phyloP scores from a whole-genome alignment of 2,113 vertebrate species.

The Alectura lathami region DNA sequence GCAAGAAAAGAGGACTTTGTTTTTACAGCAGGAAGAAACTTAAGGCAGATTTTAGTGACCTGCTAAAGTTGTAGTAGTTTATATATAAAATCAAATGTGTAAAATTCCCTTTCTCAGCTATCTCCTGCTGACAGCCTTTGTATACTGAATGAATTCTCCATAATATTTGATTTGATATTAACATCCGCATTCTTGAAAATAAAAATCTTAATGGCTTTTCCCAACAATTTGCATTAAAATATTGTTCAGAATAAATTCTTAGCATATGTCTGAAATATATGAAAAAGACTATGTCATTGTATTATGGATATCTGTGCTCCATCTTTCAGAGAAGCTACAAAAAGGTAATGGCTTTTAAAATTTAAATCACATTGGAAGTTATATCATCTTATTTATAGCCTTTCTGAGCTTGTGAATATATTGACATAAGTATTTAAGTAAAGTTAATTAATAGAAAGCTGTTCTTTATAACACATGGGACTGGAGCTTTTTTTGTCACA shows the following conservation, averaged over 20 bases:
- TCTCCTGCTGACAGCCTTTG: not conserved
- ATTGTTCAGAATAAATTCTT: not conserved
- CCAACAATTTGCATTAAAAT: not conserved
- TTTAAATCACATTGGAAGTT: not conserved
- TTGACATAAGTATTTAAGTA: not conserved
- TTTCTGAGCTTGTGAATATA: not conserved
- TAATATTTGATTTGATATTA: not conserved
- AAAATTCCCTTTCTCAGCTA: not conserved
- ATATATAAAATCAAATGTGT: not conserved
- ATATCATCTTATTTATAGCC: not conserved
- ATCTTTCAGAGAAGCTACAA: not conserved
- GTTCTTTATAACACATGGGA: not conserved
- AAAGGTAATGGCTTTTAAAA: not conserved
- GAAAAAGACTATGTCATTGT: not conserved
- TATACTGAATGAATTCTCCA: not conserved
- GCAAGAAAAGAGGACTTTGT: not conserved
- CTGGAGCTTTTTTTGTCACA: not conserved
- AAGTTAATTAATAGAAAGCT: conserved; percentile 32
- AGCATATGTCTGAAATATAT: not conserved
- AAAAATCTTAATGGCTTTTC: not conserved
- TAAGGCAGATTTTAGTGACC: not conserved
- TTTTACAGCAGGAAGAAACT: not conserved
- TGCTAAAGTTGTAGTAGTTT: not conserved
- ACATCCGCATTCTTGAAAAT: not conserved
- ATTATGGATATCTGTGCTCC: not conserved